phyloP scores from a whole-genome alignment of 2,113 vertebrate species.

The Nothocercus julius region DNA sequence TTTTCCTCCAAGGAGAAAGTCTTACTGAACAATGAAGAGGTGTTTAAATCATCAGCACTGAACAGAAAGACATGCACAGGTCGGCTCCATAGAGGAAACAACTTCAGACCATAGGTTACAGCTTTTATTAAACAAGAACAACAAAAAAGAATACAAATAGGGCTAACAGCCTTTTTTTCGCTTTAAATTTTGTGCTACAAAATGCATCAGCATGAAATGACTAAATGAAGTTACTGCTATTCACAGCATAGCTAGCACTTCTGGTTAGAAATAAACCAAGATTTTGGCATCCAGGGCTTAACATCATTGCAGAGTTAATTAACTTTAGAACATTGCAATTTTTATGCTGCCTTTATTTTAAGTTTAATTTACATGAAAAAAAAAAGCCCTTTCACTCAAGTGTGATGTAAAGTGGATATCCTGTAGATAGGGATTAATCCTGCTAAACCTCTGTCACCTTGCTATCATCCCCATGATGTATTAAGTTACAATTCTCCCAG shows the following conservation, averaged over 20 bases:
- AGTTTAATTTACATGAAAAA: not conserved
- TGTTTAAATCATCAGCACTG: not conserved
- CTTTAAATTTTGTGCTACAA: not conserved
- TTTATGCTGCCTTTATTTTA: not conserved
- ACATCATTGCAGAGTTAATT: not conserved
- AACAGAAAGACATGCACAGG: not conserved
- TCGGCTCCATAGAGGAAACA: not conserved
- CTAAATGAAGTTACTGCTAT: not conserved
- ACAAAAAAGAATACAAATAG: not conserved
- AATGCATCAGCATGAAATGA: not conserved
- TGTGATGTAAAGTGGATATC: not conserved
- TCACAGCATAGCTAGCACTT: not conserved
- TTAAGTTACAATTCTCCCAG: not conserved
- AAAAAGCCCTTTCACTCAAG: not conserved
- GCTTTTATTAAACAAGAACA: not conserved
- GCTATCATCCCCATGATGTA: not conserved
- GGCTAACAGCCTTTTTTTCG: fast-evolving
- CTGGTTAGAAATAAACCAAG: not conserved
- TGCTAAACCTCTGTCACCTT: not conserved
- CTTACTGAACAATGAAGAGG: not conserved
- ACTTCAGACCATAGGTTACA: not conserved
- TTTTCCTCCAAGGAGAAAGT: not conserved
- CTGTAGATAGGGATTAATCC: not conserved
- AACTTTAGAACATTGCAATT: not conserved
- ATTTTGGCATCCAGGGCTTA: not conserved